A percentile compares a stretch with the other conserved stretches of the same genome.
Evolutionary conservation across 2,888 invertebrate genomes (phyloP).

Genomic region (Ferrisia virgata): DNA sequence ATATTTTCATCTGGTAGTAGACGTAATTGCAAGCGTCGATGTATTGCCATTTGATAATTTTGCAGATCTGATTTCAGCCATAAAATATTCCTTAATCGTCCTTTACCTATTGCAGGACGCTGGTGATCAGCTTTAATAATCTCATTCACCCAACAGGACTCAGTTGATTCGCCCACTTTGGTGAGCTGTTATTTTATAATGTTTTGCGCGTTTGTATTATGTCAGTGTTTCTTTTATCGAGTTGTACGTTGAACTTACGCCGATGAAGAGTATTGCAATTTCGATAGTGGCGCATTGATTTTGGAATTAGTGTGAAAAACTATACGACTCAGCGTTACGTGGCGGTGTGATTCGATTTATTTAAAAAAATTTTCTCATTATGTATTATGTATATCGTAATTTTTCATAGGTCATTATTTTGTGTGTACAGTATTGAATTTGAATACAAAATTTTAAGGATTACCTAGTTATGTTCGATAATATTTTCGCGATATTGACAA

Average conservation of each 20-base stretch:
- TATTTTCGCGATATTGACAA: not conserved
- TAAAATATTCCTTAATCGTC: conserved; percentile 12
- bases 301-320: not conserved
- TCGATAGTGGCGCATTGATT: not conserved
- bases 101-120: conserved; percentile 38
- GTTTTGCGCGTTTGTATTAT: not conserved
- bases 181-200: conserved; percentile 32
- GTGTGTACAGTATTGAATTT: not conserved
- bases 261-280: not conserved
- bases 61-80: conserved; percentile 25
- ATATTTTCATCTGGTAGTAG: not conserved
- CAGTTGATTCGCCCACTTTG: conserved; percentile 40
- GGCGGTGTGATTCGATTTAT: not conserved
- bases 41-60: conserved; percentile 5
- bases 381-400: not conserved
- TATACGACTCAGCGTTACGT: not conserved
- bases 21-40: not conserved
- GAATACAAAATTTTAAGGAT: not conserved
- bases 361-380: not conserved
- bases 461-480: not conserved
- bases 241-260: not conserved
- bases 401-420: not conserved
- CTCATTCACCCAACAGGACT: conserved; percentile 40
- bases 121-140: conserved; percentile 43
- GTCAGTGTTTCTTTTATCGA: not conserved